Evolutionary conservation across 2,113 vertebrate genomes (phyloP).

Genomic region (Mesoclemmys tuberculata): DNA sequence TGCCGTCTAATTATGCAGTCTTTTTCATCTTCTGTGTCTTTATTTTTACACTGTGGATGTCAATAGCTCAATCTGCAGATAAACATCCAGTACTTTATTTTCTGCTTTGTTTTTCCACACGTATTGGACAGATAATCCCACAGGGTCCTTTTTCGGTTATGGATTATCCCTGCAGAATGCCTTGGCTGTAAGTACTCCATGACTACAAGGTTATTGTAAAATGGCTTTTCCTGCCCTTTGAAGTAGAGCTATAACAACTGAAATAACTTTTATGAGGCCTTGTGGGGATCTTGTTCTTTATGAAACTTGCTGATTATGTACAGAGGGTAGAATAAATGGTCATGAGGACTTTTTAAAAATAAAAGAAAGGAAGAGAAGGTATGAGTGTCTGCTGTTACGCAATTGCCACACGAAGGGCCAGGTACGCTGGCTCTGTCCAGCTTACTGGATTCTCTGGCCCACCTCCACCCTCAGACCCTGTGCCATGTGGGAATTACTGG

Average conservation of each 20-base stretch:
- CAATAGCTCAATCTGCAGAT: constrained; percentile 43
- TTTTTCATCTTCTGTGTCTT: constrained; percentile 29
- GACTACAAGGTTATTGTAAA: constrained; percentile 67
- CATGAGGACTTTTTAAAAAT: constrained; percentile 42
- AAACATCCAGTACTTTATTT: constrained; percentile 48
- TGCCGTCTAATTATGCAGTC: constrained; percentile 27
- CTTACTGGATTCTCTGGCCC: not conserved
- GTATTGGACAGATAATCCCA: constrained; percentile 43
- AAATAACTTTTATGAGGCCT: constrained; percentile 67
- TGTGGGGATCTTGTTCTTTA: constrained; percentile 57
- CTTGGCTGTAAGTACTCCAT: constrained; percentile 54
- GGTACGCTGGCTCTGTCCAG: not conserved
- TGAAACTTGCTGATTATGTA: constrained; percentile 53
- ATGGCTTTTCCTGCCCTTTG: constrained; percentile 54
- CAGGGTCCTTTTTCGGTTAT: constrained; percentile 56
- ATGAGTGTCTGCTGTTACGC: not conserved
- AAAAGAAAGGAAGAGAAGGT: not conserved
- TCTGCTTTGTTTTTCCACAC: constrained; percentile 49
- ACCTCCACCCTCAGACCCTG: not conserved
- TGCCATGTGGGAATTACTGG: not conserved
- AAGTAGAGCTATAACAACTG: constrained; percentile 46
- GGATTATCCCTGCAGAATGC: constrained; percentile 56
- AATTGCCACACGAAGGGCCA: not conserved
- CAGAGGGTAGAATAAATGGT: constrained; percentile 56
- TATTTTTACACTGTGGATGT: not conserved